These are phyloP conservation scores for Carpatolechia fugitivella DNA, from an alignment of 2,888 invertebrate species.

Conservation along the genomic window DNA sequence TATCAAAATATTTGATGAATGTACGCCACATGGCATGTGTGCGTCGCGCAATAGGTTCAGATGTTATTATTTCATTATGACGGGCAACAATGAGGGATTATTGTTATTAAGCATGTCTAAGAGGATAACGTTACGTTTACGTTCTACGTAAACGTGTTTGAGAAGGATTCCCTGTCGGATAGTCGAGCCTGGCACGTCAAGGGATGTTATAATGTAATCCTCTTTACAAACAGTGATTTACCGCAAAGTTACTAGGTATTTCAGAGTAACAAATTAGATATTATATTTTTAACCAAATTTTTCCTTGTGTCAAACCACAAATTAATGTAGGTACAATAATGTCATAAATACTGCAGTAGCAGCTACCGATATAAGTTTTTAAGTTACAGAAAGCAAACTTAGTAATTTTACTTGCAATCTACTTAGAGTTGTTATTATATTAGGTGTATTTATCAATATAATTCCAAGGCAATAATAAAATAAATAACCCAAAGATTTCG, in stretches of 20 bases:
- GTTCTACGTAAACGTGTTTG: not conserved
- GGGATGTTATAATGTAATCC: not conserved
- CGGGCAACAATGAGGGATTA: conserved; percentile 32
- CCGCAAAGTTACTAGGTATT: not conserved
- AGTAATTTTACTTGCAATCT: no score
- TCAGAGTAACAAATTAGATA: no score
- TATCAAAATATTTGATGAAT: not conserved
- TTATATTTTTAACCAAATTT: no score
- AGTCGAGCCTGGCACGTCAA: not conserved
- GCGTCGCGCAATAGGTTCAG: conserved; percentile 29
- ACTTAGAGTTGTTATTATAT: no score
- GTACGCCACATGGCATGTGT: conserved; percentile 28
- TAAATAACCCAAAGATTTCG: no score
- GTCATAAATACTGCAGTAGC: no score
- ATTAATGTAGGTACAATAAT: no score
- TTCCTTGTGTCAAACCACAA: no score
- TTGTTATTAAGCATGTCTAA: conserved; percentile 3
- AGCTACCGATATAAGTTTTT: no score
- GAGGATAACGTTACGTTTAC: not conserved
- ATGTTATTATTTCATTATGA: conserved; percentile 57
- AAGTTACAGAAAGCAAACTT: no score
- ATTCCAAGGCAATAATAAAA: no score
- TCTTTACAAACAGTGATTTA: not conserved
- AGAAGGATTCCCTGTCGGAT: not conserved
- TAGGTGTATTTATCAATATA: no score